A percentile compares a stretch with the other conserved stretches of the same genome.
Conservation (phyloP, 2,888 invertebrate genomes). For the Rugalucina vietnamica region DNA sequence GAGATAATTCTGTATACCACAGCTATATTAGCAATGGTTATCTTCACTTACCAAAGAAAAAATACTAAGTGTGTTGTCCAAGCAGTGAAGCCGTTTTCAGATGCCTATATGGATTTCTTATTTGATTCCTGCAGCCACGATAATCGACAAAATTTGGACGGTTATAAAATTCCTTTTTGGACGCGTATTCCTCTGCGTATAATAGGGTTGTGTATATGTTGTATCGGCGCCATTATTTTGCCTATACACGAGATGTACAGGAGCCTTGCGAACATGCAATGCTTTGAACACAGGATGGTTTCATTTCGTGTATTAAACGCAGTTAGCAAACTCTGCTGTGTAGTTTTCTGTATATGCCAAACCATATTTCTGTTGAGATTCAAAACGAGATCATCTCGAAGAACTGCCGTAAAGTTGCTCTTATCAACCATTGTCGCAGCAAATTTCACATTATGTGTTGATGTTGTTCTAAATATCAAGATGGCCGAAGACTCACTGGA, state of each 20-base stretch:
- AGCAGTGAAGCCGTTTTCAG: background rate
- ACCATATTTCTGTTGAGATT: background rate
- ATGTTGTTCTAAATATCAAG: slow-evolving; percentile 6
- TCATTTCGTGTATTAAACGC: background rate
- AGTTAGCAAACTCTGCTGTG: background rate
- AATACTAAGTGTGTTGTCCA: background rate
- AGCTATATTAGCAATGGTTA: background rate
- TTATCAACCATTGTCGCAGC: background rate
- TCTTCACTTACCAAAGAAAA: background rate
- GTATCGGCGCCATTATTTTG: background rate
- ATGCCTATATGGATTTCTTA: background rate
- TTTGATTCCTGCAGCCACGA: too few species aligned
- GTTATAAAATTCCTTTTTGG: too few species aligned
- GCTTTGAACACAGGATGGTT: too few species aligned
- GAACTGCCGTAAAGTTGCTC: background rate
- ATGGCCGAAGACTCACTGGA: background rate
- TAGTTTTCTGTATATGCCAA: background rate
- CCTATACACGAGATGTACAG: slow-evolving; percentile 3
- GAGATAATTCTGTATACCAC: background rate
- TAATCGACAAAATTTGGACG: too few species aligned
- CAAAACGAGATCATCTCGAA: background rate
- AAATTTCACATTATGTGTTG: background rate
- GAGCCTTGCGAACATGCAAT: background rate
- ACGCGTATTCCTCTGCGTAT: background rate
- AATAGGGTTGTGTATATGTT: background rate